Conservation (phyloP, 2,797 vertebrate genomes). For the Ptychobarbus kaznakovi region DNA sequence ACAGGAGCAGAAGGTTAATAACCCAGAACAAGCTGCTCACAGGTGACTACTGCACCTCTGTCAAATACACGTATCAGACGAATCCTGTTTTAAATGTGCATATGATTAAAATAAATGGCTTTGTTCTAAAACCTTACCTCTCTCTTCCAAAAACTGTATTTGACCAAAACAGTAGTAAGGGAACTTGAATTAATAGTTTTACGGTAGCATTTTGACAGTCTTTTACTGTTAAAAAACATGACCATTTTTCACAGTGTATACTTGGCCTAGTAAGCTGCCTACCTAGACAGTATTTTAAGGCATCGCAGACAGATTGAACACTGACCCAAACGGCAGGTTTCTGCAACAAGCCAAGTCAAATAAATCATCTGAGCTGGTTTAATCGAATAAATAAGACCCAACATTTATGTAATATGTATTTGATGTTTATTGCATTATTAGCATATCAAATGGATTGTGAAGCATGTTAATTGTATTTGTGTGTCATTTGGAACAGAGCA, state of each 20-base stretch:
- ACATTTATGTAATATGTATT: not conserved
- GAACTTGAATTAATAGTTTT: too few species aligned
- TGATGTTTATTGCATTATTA: not conserved
- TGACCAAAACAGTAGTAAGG: too few species aligned
- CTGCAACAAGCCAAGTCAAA: not conserved
- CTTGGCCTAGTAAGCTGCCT: not conserved
- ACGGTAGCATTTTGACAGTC: too few species aligned
- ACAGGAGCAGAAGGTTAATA: conserved; percentile 67
- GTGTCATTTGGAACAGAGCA: not conserved
- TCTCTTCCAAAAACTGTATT: too few species aligned
- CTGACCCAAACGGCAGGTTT: not conserved
- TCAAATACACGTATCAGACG: not conserved
- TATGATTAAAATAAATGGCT: not conserved
- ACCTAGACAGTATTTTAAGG: too few species aligned
- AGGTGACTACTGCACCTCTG: conserved; percentile 63
- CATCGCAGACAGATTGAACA: not conserved
- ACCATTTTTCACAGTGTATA: too few species aligned
- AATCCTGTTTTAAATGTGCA: not conserved
- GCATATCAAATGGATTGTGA: not conserved
- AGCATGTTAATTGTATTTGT: not conserved
- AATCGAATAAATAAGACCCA: not conserved
- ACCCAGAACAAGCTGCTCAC: conserved; percentile 52
- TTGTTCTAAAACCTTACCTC: not conserved
- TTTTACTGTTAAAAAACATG: too few species aligned
- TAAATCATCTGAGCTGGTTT: not conserved